Evolutionary conservation across 2,797 vertebrate genomes (phyloP), one percentile per base, ranked within the genome.

Genomic region (Acropternis orthonyx): DNA sequence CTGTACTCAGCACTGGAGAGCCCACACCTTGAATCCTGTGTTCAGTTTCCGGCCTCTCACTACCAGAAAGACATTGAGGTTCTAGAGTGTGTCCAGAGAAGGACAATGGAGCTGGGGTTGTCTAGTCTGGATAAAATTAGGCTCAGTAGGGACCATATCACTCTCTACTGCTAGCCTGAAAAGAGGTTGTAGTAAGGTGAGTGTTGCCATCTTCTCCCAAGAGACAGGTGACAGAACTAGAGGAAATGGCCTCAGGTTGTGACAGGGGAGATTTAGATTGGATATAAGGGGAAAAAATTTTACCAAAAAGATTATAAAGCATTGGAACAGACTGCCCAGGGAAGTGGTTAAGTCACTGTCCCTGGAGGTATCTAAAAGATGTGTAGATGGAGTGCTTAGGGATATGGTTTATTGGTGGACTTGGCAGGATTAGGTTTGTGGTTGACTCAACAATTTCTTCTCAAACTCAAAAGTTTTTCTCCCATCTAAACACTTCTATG

Each of bases 21-120:
- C 18, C 12, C 12, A 32, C 14, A 27, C 8, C 39, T 67, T 2
- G 0, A 54, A 32, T 41, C 8, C 18, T 41, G 6, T 22, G 7
- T 34, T 18, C 17, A 30, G 20, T 46, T 46, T 46, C 39, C 34
- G 39, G 24, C 12, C 30, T 9, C 44, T 48, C 20, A 37, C 28
- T 52, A 5, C 20, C 27, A 39, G 28, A 39, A 88, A 58, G 39
- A 39, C 8, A 22, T 56, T 46, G 14, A 54, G 17, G 10, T 32
- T 7, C 34, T 81, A 32, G 26, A 34, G 15, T 4, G 5, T 23
- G 18, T 62, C 26, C 48, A 68, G 69, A 43, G 12, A 41, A 75
- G 15, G 14, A 15, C 55, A 55, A 2, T 6, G 3, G 34, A 62
- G 9, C 6, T 68, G 15, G 21, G 39, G 12, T 12, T 51, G 27